Base-by-base conservation (phyloP, 2,888 invertebrate genomes). In the Cerceris rybyensis region DNA sequence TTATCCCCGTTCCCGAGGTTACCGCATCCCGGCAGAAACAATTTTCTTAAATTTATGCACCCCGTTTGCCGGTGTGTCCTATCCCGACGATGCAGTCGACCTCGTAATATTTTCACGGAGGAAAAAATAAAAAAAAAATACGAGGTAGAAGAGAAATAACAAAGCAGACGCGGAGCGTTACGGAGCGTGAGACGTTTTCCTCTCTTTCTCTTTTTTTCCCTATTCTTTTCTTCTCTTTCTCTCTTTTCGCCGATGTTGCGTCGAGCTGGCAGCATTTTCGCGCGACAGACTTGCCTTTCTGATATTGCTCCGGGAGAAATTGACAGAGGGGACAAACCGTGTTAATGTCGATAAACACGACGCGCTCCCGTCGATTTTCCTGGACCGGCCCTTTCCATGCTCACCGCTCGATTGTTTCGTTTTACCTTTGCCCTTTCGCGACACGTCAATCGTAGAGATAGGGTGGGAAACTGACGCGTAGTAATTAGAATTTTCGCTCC, bases 21-120 rank as follows among this genome's bases (percentile, higher is more conserved):
- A 84, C 72, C 68, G 69, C 67, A 11, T 67, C 79, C 70, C 78
- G 87, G 83, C 85, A 87, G 87, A 88, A 89, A 89, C 89, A 90
- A 90, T 90, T 89, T 90, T 82, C 87, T 85, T 71, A 87, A 90
- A 90, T 90, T 90, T 90, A 90, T 90, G 89, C 89, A 90, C 88
- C 89, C 88, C 85, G 72, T 54, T 65, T 59, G 71, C 63, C 58
- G 46, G 39, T 17, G 28, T 42, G 43, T 52, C 49, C 28, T 58
- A 55, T 50, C 65, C 67, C 46, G 57, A 14, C 81, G 79, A 71
- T 69, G 81, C 83, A 83, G 77, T 72, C 81, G 78, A 83, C 83
- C 84, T 76, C 76, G 85, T 86, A 86, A 89, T 88, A 88, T 88
- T 89, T 88, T 85, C 84, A 82, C 87, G 85, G 78, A 78, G 78